These are phyloP conservation scores for Aphidius ervi DNA, from an alignment of 1,140 invertebrate genomes.

Conservation along the genomic window DNA sequence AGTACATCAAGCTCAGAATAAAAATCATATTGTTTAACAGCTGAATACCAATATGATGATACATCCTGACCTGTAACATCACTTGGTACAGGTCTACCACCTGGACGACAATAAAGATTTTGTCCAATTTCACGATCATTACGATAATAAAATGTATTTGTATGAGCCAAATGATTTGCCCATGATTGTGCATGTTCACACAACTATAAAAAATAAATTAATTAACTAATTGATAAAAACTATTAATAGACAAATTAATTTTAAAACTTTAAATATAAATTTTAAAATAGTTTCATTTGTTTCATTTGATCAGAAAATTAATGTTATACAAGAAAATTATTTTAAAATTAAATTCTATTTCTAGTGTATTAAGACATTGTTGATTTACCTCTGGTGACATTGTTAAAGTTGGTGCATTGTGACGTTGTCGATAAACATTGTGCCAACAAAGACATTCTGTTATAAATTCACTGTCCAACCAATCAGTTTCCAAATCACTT, in stretches of 20 bases:
- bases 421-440: constrained; percentile 72
- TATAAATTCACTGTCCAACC: constrained; percentile 76
- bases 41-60: constrained; percentile 82
- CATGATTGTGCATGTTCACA: constrained; percentile 77
- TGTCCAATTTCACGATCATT: constrained; percentile 71
- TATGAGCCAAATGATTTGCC: constrained; percentile 79
- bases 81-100: constrained; percentile 57
- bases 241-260: not conserved
- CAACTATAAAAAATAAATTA: constrained; percentile 49
- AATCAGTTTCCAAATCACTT: constrained; percentile 66
- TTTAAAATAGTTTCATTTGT: not conserved
- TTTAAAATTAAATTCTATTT: too few relatives aligned
- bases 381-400: constrained; percentile 67
- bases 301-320: too few relatives aligned
- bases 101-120: constrained; percentile 69
- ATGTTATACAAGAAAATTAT: too few relatives aligned
- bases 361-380: too few relatives aligned
- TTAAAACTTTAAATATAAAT: not conserved
- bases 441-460: constrained; percentile 77
- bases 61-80: constrained; percentile 76
- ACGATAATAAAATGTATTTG: constrained; percentile 71
- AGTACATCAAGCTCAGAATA: constrained; percentile 68
- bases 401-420: constrained; percentile 65
- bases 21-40: constrained; percentile 73
- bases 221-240: not conserved